A percentile compares a stretch with the other conserved stretches of the same genome.
Evolutionary conservation across 1,140 invertebrate genomes (phyloP).

Genomic region (Temnothorax nylanderi): DNA sequence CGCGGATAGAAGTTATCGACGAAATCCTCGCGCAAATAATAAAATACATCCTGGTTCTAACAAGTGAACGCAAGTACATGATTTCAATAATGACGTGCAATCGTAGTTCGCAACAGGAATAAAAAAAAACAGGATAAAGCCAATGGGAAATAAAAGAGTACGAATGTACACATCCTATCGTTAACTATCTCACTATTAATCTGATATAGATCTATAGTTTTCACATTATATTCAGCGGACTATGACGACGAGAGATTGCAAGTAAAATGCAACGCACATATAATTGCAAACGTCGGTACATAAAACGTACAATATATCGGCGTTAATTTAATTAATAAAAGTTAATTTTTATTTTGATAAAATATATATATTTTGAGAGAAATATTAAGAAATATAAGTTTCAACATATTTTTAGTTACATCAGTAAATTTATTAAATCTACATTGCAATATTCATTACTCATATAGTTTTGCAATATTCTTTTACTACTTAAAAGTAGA

Average conservation of each 20-base stretch:
- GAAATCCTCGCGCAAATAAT: conserved; percentile 37
- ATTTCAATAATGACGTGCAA: conserved; percentile 53
- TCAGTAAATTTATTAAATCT: not conserved
- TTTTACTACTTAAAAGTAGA: not conserved
- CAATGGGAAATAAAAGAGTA: not conserved
- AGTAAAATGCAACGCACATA: not conserved
- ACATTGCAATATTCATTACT: not conserved
- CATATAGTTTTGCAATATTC: not conserved
- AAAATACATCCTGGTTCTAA: conserved; percentile 49
- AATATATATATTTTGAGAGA: not conserved
- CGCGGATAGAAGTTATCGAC: conserved; percentile 35
- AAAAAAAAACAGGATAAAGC: not conserved
- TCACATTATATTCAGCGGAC: conserved; percentile 19
- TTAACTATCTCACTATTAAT: conserved; percentile 9
- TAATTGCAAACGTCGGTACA: not conserved
- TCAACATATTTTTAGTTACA: not conserved
- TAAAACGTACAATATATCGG: not conserved
- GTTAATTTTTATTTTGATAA: not conserved
- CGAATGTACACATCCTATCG: not conserved
- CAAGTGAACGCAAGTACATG: conserved; percentile 1
- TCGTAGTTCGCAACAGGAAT: not conserved
- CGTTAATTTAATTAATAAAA: conserved; percentile 6
- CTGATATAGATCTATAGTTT: conserved; percentile 4
- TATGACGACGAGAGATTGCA: conserved; percentile 12
- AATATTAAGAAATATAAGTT: not conserved